Evolutionary conservation across 2,888 invertebrate species (phyloP), one percentile per base, ranked within the genome.

Genomic region (Darwinula stevensoni): DNA sequence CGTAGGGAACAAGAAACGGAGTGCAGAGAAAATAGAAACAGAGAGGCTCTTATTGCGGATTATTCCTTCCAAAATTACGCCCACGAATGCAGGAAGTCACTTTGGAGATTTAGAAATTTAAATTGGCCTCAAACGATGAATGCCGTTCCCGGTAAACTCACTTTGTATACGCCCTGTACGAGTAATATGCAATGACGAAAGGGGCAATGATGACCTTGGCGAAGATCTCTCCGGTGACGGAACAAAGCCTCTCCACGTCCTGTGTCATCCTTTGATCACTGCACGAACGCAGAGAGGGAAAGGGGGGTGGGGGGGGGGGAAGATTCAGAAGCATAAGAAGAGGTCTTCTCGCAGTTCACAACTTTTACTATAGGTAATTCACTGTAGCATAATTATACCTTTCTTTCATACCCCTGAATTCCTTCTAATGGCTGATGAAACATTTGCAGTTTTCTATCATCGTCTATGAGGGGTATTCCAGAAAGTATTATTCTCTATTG

Each of bases 251-350:
- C 37, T 59, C 56, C 3, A 59, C 51, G 47, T 61, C 60, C 41
- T 60, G 58, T 3, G 58, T 54, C 35, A 60, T 56, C 17, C 60
- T 43, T 43, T 61, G 60, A 39, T 61, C 61, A 14, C 35, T 34
- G 30, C n/a, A 37, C 14, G n/a, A 34, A 30, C 12, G 17, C 34
- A 35, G 35, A 11, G 36, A 38, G 36, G 6, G n/a, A n/a, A n/a
- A n/a, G n/a, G n/a, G n/a, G n/a, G n/a, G n/a, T n/a, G n/a, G n/a
- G n/a, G n/a, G n/a, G n/a, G 30, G n/a, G 29, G 16, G 15, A 29
- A 33, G 12, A n/a, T 15, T 16, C 4, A 16, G 6, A 6, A 18
- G 27, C 29, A 15, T 12, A 16, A 14, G 15, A 27, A 11, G 22
- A 32, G 29, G 4, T 4, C 35, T 16, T 22, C 17, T n/a, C 12